phyloP scores from a whole-genome alignment of 2,888 invertebrate genomes.

The Himalopsyche japonica region DNA sequence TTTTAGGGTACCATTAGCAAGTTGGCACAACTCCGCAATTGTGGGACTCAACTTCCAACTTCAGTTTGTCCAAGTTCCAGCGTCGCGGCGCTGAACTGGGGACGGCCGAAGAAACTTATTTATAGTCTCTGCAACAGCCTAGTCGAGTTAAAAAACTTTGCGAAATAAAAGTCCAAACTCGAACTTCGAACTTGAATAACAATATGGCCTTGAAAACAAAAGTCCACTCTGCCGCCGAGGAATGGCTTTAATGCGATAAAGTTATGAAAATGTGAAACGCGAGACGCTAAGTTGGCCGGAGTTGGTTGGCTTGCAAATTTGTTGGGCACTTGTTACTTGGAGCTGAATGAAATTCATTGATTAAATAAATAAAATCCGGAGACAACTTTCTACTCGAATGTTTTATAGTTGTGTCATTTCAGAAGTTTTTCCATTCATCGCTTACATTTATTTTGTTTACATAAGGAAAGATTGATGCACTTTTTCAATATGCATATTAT shows the following conservation, averaged over 20 bases:
- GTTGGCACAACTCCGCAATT: conserved; percentile 38
- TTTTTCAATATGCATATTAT: no score
- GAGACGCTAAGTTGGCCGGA: conserved; percentile 11
- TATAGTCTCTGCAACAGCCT: conserved; percentile 32
- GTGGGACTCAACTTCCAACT: conserved; percentile 25
- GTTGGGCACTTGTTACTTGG: neutral
- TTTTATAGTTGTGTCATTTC: neutral
- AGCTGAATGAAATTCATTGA: neutral
- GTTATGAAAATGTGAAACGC: conserved; percentile 34
- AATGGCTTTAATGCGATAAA: conserved; percentile 34
- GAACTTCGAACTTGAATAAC: conserved; percentile 40
- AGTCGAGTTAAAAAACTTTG: conserved; percentile 34
- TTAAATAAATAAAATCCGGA: neutral
- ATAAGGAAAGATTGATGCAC: no score
- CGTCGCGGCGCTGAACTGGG: neutral
- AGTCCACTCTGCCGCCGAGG: conserved; percentile 26
- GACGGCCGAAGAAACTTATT: conserved; percentile 32
- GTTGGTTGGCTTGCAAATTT: conserved; percentile 11
- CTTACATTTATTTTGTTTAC: neutral
- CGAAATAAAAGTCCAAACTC: conserved; percentile 35
- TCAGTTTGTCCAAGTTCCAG: conserved; percentile 17
- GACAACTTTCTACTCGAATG: neutral
- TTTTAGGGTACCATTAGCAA: conserved; percentile 38
- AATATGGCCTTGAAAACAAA: conserved; percentile 41
- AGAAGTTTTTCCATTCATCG: neutral